phyloP scores from a whole-genome alignment of 2,888 invertebrate genomes.

The Pegoplata infirma region DNA sequence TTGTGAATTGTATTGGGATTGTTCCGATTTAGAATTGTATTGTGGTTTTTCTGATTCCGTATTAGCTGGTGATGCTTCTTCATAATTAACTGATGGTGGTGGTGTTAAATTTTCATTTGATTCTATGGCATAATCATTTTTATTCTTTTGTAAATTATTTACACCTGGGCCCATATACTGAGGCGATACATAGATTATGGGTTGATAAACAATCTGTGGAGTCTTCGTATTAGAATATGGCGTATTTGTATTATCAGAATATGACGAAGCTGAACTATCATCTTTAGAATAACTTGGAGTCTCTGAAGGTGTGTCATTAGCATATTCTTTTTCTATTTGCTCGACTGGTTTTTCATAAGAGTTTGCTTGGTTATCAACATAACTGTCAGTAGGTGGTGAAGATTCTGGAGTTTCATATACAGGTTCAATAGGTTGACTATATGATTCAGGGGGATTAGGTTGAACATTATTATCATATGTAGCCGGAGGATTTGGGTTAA shows the following conservation, averaged over 20 bases:
- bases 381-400: background rate
- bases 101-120: background rate
- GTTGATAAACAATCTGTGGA: constrained; percentile 71
- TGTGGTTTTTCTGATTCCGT: background rate
- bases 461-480: background rate
- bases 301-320: background rate
- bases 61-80: background rate
- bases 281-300: background rate
- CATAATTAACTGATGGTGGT: background rate
- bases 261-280: background rate
- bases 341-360: background rate
- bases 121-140: constrained; percentile 7
- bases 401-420: constrained; percentile 8
- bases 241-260: background rate
- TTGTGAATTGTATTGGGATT: background rate
- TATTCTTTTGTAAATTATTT: constrained; percentile 11
- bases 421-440: background rate
- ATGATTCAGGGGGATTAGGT: background rate
- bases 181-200: constrained; percentile 71
- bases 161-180: constrained; percentile 35
- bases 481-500: background rate
- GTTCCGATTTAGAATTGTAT: too few species aligned
- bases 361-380: background rate
- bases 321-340: too few species aligned
- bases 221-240: constrained; percentile 8